Base-by-base conservation (phyloP, 2,113 vertebrate genomes). In the Amia ocellicauda region DNA sequence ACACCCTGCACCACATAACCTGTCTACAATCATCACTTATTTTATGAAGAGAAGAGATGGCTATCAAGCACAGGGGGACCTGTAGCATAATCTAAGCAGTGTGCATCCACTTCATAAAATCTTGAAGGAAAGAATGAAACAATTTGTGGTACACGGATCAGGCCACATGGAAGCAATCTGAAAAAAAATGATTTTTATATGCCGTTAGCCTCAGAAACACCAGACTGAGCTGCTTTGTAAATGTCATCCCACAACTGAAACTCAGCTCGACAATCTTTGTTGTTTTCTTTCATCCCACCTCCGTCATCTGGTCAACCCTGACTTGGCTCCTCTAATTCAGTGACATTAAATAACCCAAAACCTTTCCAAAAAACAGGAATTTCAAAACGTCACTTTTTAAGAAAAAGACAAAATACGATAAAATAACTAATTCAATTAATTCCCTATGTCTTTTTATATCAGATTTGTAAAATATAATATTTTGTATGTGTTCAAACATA, bases 121-220 rank as follows among this genome's bases (percentile, higher is more conserved):
- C 49, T 24, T 20, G 23, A 31, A 41, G 16, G 28, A 20, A 31
- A 51, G 50, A 62, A 36, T 20, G 16, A 41, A 56, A 47, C 36
- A 7, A 29, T n/a, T n/a, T n/a, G n/a, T n/a, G n/a, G n/a, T 26
- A 22, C 40, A 61, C 49, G 22, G 49, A 47, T 49, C 26, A 49
- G 10, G 40, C 43, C 43, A 49, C 42, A 61, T 45, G 59, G 43
- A 61, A 61, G 59, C 29, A 61, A 61, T 61, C 26, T 42, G 9
- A 16, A 61, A 47, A 43, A 58, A 40, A 36, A 45, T n/a, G n/a
- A 50, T 50, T 2, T 13, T 50, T 50, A 8, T 4, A 13, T 50
- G 9, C 17, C 9, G 47, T 13, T 16, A 50, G 47, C 47, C 47
- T 50, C 47, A 50, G 20, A 50, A 50, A 50, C 47, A 50, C 47